phyloP scores from a whole-genome alignment of 2,888 invertebrate genomes.

The Ophion slaviceki region DNA sequence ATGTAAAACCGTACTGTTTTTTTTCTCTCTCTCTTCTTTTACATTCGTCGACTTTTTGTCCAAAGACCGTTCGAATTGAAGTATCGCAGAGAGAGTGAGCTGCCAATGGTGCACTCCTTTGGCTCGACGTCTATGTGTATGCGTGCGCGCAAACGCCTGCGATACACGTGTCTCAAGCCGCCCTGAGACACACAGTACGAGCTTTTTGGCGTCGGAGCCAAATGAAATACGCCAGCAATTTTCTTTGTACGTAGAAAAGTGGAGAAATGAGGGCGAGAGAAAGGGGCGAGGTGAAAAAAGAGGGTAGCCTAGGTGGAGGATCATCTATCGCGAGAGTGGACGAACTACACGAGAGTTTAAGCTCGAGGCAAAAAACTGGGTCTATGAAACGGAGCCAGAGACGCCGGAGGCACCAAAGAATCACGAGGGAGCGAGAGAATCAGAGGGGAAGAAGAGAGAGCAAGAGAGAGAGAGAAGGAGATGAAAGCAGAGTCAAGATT shows the following conservation, averaged over 20 bases:
- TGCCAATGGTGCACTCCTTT: conserved; percentile 55
- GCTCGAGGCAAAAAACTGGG: conserved; percentile 66
- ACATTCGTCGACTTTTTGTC: not conserved
- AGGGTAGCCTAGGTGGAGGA: conserved; percentile 21
- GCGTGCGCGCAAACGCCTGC: not conserved
- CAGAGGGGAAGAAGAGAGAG: not conserved
- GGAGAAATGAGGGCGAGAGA: conserved; percentile 36
- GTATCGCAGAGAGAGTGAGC: conserved; percentile 29
- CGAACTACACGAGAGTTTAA: conserved; percentile 55
- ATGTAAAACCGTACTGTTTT: conserved; percentile 20
- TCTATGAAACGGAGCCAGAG: conserved; percentile 66
- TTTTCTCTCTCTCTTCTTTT: not conserved
- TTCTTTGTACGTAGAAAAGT: conserved; percentile 53
- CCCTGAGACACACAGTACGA: conserved; percentile 25
- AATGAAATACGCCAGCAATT: conserved; percentile 66
- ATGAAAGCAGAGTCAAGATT: conserved; percentile 27
- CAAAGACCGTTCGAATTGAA: conserved; percentile 28
- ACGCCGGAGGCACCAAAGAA: conserved; percentile 57
- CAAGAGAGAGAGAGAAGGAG: conserved; percentile 23
- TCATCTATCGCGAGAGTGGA: conserved; percentile 75
- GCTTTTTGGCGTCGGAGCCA: conserved; percentile 62
- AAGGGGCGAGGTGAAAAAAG: conserved; percentile 28
- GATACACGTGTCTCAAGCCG: conserved; percentile 2
- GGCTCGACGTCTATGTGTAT: not conserved
- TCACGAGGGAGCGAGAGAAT: not conserved